Evolutionary conservation across 2,113 vertebrate genomes (phyloP).

Genomic region (Potamarius usumacintae): DNA sequence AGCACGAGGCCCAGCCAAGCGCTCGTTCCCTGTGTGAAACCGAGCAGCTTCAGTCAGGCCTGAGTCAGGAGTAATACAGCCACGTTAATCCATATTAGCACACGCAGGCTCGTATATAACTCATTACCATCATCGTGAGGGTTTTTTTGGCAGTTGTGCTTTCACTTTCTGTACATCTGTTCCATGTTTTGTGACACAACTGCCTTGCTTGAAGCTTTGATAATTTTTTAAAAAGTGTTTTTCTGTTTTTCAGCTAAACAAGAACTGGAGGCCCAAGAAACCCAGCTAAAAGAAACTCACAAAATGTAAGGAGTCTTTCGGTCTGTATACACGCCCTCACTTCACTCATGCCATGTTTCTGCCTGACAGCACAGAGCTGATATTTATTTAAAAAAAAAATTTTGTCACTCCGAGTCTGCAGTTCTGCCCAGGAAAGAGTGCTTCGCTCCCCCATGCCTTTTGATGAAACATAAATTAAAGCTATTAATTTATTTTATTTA

Average conservation of each 20-base stretch:
- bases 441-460: too few species aligned
- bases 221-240: not conserved
- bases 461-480: not conserved
- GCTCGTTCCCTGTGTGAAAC: not conserved
- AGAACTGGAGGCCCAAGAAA: constrained; percentile 87
- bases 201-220: not conserved
- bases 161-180: constrained; percentile 12
- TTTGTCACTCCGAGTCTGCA: too few species aligned
- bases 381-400: too few species aligned
- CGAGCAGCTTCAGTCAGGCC: not conserved
- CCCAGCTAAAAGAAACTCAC: constrained; percentile 81
- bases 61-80: not conserved
- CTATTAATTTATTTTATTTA: not conserved
- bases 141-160: not conserved
- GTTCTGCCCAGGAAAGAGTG: not conserved
- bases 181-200: constrained; percentile 12
- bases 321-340: not conserved
- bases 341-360: not conserved
- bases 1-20: not conserved
- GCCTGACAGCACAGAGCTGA: not conserved
- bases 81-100: too few species aligned
- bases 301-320: constrained; percentile 82
- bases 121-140: not conserved
- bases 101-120: not conserved
- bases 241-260: constrained; percentile 80